phyloP scores from a whole-genome alignment of 2,888 invertebrate genomes.

The Hanleya hanleyi region DNA sequence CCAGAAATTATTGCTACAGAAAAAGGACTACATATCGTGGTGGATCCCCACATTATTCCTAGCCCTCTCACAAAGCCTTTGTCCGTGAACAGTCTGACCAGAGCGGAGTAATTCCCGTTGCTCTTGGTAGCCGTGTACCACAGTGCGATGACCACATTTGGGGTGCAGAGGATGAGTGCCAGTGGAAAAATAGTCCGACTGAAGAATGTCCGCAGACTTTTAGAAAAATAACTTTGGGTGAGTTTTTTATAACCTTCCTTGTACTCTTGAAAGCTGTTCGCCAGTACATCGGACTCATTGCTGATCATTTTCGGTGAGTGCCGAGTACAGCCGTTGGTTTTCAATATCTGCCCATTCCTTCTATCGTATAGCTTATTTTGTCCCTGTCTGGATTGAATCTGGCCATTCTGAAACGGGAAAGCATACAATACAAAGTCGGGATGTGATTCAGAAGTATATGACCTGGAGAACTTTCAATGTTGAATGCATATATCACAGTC shows the following conservation, averaged over 20 bases:
- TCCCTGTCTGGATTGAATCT: no score
- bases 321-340: no score
- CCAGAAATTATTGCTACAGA: constrained; percentile 53
- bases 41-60: constrained; percentile 58
- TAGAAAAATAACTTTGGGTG: constrained; percentile 40
- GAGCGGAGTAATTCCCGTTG: constrained; percentile 55
- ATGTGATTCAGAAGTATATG: no score
- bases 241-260: constrained; percentile 43
- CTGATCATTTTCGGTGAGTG: no score
- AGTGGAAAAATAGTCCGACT: constrained; percentile 57
- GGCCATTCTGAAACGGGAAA: no score
- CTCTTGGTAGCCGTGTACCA: constrained; percentile 59
- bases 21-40: constrained; percentile 54
- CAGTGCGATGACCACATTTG: constrained; percentile 61
- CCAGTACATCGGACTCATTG: constrained; percentile 45
- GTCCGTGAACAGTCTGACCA: constrained; percentile 34
- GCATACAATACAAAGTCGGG: no score
- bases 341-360: no score
- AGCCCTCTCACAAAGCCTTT: constrained; percentile 48
- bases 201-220: constrained; percentile 39
- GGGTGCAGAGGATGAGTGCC: constrained; percentile 53
- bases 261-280: constrained; percentile 48
- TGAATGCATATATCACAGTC: no score
- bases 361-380: no score
- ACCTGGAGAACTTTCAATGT: no score